Base-by-base conservation (phyloP, 2,797 vertebrate species). In the Hirundo rustica region DNA sequence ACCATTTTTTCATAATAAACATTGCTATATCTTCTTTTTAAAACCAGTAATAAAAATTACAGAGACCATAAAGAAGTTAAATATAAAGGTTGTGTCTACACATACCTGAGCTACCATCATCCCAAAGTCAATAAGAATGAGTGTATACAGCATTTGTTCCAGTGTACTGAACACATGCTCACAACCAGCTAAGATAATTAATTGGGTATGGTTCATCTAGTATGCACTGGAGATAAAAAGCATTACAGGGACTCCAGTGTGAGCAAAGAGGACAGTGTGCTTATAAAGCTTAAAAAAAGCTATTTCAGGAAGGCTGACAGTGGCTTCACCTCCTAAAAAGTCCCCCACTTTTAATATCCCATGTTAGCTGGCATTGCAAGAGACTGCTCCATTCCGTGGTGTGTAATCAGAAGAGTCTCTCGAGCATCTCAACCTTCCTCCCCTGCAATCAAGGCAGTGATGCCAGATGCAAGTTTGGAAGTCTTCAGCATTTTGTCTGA, bases 391-490 rank as follows among this genome's bases (percentile, higher is more conserved):
- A 16, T 68, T 89, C 5, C 0, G 5, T 27, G 36, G 23, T n/a
- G 21, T 50, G 45, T 51, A 67, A 85, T 27, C 29, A 73, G 80
- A 75, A 62, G 13, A 95, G 32, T 80, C 71, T 88, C 80, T 67
- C 0, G 0, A 66, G 84, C 4, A 0, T 65, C 86, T 73, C 7
- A 1, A 7, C 47, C 34, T 81, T 91, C 93, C 79, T 89, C 75
- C 93, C 75, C 88, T 88, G 85, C 79, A 95, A 91, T 96, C 72
- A 92, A 76, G 65, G 65, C 3, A 5, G 30, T 10, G 61, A 92
- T 84, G 82, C 95, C 95, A 94, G 91, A 95, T 91, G 82, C 55
- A 91, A 92, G 75, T 94, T 96, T 93, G 85, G 89, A 92, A 93
- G 75, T 77, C 85, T 92, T 91, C 87, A 62, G 87, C 72, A 83